Evolutionary conservation across 2,113 vertebrate genomes (phyloP).

Genomic region (Ophiodon elongatus): DNA sequence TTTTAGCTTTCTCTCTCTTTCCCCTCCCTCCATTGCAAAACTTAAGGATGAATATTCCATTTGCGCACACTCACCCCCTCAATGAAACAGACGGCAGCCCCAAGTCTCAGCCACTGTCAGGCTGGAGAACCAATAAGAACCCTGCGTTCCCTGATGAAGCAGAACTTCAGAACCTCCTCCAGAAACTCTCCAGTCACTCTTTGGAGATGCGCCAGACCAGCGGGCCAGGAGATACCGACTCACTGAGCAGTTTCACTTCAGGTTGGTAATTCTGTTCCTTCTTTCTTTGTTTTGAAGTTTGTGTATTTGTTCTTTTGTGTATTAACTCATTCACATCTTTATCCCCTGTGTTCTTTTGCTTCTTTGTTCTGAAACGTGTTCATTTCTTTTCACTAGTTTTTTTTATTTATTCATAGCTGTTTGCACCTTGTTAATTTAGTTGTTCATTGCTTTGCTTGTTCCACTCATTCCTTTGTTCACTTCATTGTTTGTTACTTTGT

Average conservation of each 20-base stretch:
- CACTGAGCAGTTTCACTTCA: slow-evolving; percentile 79
- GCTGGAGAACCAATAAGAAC: slow-evolving; percentile 66
- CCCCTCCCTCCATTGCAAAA: background rate
- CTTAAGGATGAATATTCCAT: slow-evolving; percentile 27
- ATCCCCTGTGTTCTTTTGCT: background rate
- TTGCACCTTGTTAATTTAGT: background rate
- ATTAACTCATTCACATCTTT: background rate
- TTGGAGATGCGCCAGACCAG: slow-evolving; percentile 65
- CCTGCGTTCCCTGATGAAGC: slow-evolving; percentile 78
- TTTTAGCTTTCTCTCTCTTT: background rate
- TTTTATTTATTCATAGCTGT: background rate
- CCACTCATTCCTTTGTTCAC: background rate
- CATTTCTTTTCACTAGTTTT: background rate
- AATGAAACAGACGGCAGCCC: slow-evolving; percentile 42
- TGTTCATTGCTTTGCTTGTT: background rate
- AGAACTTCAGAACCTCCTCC: slow-evolving; percentile 83
- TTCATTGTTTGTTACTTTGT: background rate
- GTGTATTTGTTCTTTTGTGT: background rate
- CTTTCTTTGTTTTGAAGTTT: background rate
- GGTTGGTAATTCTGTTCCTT: slow-evolving; percentile 38
- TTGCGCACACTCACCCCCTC: slow-evolving; percentile 4
- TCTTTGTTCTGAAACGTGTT: background rate
- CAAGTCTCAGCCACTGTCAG: background rate
- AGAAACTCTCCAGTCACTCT: slow-evolving; percentile 80
- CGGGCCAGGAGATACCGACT: slow-evolving; percentile 70